phyloP scores from a whole-genome alignment of 2,888 invertebrate genomes.

The Orgyia antiqua region DNA sequence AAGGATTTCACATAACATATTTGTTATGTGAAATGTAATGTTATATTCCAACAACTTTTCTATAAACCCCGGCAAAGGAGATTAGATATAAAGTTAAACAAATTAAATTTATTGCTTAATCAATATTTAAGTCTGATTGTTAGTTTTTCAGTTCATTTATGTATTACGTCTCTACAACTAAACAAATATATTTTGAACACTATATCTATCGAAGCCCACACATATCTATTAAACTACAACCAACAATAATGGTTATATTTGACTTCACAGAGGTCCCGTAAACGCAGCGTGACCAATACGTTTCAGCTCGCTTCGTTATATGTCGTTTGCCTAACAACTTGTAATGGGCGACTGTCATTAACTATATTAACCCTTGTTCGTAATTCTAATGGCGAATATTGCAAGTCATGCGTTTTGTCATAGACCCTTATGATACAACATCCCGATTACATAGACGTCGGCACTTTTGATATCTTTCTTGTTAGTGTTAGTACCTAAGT shows the following conservation, averaged over 20 bases:
- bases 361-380: conserved; percentile 70
- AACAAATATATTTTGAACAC: too few relatives aligned
- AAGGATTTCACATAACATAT: too few relatives aligned
- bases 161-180: too few relatives aligned
- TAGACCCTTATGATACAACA: conserved; percentile 28
- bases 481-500: conserved; percentile 1
- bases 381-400: conserved; percentile 49
- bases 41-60: too few relatives aligned
- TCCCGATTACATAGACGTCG: conserved; percentile 30
- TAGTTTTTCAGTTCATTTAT: too few relatives aligned
- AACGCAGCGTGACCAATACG: conserved; percentile 68
- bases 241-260: conserved; percentile 26
- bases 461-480: conserved; percentile 28
- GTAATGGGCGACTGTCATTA: conserved; percentile 71
- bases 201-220: conserved; percentile 10
- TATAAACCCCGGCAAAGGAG: too few relatives aligned
- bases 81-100: too few relatives aligned
- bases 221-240: conserved; percentile 13
- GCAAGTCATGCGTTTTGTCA: conserved; percentile 59
- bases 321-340: conserved; percentile 67
- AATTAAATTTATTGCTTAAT: too few relatives aligned
- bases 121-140: too few relatives aligned
- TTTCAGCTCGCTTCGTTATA: conserved; percentile 69
- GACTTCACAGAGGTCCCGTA: conserved; percentile 48
- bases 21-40: too few relatives aligned